A percentile compares a stretch with the other conserved stretches of the same genome.
Evolutionary conservation across 2,113 vertebrate genomes (phyloP).

Genomic region (Carlito syrichta): DNA sequence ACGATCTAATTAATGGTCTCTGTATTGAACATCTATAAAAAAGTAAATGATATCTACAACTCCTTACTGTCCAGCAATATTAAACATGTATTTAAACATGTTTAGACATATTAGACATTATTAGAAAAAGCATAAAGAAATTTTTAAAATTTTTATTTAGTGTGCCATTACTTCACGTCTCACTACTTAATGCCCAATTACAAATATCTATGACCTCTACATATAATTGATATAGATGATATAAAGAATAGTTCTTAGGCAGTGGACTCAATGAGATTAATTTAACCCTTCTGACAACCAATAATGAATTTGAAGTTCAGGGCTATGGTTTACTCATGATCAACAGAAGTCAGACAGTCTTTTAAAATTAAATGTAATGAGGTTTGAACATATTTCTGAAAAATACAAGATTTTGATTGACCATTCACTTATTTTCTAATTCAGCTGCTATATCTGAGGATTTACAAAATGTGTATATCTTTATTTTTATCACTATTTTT

Average conservation of each 20-base stretch:
- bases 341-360: background rate
- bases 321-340: background rate
- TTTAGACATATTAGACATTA: too few species aligned
- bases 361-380: background rate
- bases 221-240: background rate
- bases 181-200: background rate
- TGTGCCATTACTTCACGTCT: background rate
- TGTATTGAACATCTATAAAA: background rate
- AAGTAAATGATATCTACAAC: background rate
- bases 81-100: too few species aligned
- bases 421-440: background rate
- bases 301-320: conserved; percentile 33
- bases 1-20: background rate
- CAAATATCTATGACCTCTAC: background rate
- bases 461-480: background rate
- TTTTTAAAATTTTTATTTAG: too few species aligned
- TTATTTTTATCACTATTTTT: background rate
- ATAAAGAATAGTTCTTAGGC: background rate
- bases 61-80: background rate
- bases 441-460: background rate
- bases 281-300: conserved; percentile 21
- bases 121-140: too few species aligned
- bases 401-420: background rate
- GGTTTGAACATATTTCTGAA: background rate
- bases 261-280: background rate